A percentile compares a stretch with the other conserved stretches of the same genome.
These are phyloP conservation scores for Aspiorhynchus laticeps DNA, from an alignment of 2,113 vertebrate genomes.

Conservation along the genomic window DNA sequence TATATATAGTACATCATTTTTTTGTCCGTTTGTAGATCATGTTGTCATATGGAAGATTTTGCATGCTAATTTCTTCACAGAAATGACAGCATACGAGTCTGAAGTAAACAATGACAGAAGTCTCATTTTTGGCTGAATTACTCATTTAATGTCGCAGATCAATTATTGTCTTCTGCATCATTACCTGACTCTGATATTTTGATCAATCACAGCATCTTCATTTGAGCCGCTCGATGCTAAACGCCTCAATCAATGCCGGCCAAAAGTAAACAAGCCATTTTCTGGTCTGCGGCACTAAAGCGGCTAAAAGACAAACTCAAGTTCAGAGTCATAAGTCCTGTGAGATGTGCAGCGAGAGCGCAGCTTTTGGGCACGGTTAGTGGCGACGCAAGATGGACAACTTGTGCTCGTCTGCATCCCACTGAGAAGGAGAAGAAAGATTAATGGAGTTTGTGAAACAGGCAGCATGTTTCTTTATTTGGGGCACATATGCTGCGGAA, in stretches of 20 bases:
- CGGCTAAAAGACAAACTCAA: not conserved
- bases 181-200: conserved; percentile 62
- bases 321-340: conserved; percentile 21
- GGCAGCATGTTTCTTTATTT: conserved; percentile 65
- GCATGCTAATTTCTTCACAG: not conserved
- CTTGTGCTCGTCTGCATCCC: conserved; percentile 20
- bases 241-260: not conserved
- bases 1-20: no score
- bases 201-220: conserved; percentile 29
- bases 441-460: conserved; percentile 49
- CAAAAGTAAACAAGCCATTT: conserved; percentile 22
- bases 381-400: conserved; percentile 45
- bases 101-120: not conserved
- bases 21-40: no score
- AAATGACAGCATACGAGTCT: not conserved
- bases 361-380: not conserved
- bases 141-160: not conserved
- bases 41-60: no score
- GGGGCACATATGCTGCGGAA: conserved; percentile 55
- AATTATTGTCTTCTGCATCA: conserved; percentile 64
- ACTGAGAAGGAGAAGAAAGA: conserved; percentile 42
- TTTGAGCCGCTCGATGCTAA: not conserved
- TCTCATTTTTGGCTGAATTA: not conserved
- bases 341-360: no score
- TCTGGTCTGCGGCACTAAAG: not conserved